Evolutionary conservation across 2,888 invertebrate species (phyloP), one percentile per base, ranked within the genome.

Genomic region (Tetranychus piercei): DNA sequence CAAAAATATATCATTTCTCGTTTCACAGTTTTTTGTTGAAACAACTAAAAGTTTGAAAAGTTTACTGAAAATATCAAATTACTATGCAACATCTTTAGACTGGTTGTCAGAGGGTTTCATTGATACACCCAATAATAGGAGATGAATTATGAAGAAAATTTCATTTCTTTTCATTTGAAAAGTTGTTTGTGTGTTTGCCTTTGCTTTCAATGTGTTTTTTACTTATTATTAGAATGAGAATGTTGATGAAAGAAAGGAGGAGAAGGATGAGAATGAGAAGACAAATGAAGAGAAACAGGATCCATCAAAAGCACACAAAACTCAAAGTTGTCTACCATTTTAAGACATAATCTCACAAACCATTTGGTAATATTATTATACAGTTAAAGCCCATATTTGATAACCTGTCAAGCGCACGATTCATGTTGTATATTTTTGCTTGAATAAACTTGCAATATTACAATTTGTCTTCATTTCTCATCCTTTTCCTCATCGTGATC

Each of bases 271-370:
- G 45, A 45, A 23, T 23, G 23, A 34, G 34, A 34, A 34, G 34
- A 34, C 34, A 34, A 34, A 34, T 34, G 34, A 34, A 34, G 34
- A 34, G 34, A 34, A 34, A 34, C 34, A 4, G 34, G 55, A 55
- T 55, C 55, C 55, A 55, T 55, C 55, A 55, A 55, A 55, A 55
- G 55, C 15, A 15, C 55, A 55, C 55, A 55, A 55, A 55, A 55
- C 55, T 15, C 55, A 3, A 34, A 34, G 34, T 34, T 34, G 34
- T 34, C 34, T 34, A 34, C 34, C 34, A 55, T 55, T 55, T 55
- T 55, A 55, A 55, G 55, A 55, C 55, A 55, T 55, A 55, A 55
- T 55, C 55, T 55, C 55, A 55, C 55, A 55, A 55, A 55, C 55
- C 55, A 55, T 55, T 55, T 55, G 55, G 11, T 55, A 55, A 55